phyloP scores from a whole-genome alignment of 2,113 vertebrate genomes.

The Odontophorus gujanensis region DNA sequence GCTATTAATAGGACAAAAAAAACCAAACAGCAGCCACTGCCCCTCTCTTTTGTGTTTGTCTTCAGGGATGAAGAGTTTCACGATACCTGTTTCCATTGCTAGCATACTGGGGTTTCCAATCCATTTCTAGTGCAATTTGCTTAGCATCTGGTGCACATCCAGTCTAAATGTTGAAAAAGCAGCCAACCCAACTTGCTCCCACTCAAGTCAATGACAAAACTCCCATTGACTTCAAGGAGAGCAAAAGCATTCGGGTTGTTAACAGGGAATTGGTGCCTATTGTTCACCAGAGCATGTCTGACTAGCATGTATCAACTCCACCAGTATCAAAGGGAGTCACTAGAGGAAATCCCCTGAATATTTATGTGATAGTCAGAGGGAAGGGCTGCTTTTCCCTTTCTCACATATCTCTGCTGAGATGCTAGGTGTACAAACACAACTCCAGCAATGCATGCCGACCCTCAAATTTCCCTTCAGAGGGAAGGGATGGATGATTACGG shows the following conservation, averaged over 20 bases:
- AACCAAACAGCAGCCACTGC: neutral
- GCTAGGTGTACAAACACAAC: rapidly evolving
- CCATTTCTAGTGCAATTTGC: slow-evolving; percentile 5
- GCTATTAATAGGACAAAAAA: neutral
- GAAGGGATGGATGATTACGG: neutral
- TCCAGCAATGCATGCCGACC: neutral
- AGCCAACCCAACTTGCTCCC: neutral
- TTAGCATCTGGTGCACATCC: slow-evolving; percentile 4
- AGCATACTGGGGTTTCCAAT: neutral
- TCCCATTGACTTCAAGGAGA: slow-evolving; percentile 20
- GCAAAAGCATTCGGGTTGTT: slow-evolving; percentile 12
- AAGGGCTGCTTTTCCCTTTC: neutral
- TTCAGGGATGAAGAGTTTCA: neutral
- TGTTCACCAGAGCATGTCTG: slow-evolving; percentile 20
- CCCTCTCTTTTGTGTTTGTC: neutral
- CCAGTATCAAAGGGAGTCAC: slow-evolving; percentile 61
- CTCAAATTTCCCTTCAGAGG: neutral
- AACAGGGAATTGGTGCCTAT: slow-evolving; percentile 4
- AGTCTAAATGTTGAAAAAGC: slow-evolving; percentile 17
- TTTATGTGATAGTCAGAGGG: neutral
- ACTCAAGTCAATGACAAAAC: slow-evolving; percentile 37
- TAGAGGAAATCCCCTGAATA: slow-evolving; percentile 65
- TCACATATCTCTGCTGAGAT: neutral
- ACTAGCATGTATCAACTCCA: slow-evolving; percentile 44
- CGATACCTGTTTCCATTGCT: neutral